Evolutionary conservation across 2,797 vertebrate genomes (phyloP).

Genomic region (Cyprinella venusta): DNA sequence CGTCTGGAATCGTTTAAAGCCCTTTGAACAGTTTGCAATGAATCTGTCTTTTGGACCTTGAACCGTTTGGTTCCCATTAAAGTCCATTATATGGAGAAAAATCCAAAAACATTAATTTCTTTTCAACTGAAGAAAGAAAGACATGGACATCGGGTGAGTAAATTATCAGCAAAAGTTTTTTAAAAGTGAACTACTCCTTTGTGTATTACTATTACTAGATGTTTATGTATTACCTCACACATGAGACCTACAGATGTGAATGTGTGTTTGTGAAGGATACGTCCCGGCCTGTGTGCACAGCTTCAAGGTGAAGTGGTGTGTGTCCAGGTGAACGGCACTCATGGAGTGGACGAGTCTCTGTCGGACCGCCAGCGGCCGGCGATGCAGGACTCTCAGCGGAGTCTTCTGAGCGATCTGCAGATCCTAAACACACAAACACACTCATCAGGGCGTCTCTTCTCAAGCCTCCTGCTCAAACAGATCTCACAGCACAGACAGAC

Average conservation of each 20-base stretch:
- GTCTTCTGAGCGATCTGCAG: constrained; percentile 93
- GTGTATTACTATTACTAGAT: no score
- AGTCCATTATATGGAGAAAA: no score
- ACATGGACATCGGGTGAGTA: no score
- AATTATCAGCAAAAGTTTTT: no score
- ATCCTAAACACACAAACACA: constrained; percentile 76
- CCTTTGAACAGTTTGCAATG: no score
- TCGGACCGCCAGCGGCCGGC: constrained; percentile 88
- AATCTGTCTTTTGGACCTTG: no score
- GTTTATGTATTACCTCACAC: neutral
- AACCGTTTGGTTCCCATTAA: no score
- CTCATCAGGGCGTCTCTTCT: neutral
- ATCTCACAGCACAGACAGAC: constrained; percentile 66
- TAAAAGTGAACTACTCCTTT: no score
- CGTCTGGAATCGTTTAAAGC: no score
- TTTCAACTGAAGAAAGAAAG: no score
- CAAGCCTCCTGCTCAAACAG: neutral
- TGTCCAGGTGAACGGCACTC: constrained; percentile 80
- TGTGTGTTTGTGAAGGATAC: constrained; percentile 80
- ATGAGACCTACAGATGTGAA: neutral
- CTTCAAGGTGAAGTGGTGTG: constrained; percentile 89
- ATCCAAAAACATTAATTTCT: no score
- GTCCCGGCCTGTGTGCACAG: constrained; percentile 95
- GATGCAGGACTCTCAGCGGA: constrained; percentile 91
- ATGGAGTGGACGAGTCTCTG: constrained; percentile 89